phyloP scores from a whole-genome alignment of 2,888 invertebrate genomes.

The Dexiosoma caninum region DNA sequence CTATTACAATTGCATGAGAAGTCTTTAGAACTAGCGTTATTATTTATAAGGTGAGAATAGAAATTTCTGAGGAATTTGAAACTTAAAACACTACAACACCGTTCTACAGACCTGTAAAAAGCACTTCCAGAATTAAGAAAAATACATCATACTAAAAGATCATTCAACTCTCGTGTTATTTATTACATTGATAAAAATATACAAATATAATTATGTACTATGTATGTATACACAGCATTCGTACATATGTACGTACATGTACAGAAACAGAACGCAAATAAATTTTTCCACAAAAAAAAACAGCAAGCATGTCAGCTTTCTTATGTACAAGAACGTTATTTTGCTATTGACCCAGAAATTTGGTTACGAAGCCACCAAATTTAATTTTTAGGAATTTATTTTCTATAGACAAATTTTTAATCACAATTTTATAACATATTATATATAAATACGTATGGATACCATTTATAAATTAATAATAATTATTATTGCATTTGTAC shows the following conservation, averaged over 20 bases:
- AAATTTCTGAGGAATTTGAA: too few species aligned
- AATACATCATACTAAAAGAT: background rate
- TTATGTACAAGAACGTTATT: background rate
- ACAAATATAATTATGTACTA: too few species aligned
- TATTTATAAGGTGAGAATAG: too few species aligned
- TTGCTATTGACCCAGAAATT: conserved; percentile 51
- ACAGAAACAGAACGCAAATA: background rate
- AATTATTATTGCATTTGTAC: background rate
- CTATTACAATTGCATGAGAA: background rate
- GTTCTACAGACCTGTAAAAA: too few species aligned
- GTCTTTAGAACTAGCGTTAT: too few species aligned
- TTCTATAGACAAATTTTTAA: too few species aligned
- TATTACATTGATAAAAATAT: background rate
- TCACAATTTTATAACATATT: background rate
- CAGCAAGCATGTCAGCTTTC: conserved; percentile 3
- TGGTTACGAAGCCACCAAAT: background rate
- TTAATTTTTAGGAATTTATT: too few species aligned
- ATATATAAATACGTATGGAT: background rate
- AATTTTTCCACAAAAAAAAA: background rate
- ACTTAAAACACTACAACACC: background rate
- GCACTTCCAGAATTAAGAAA: too few species aligned
- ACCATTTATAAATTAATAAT: background rate
- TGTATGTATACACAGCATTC: too few species aligned
- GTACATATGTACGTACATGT: too few species aligned
- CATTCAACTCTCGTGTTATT: background rate